Conservation (phyloP, 2,113 vertebrate species). For the Erpornis zantholeuca region DNA sequence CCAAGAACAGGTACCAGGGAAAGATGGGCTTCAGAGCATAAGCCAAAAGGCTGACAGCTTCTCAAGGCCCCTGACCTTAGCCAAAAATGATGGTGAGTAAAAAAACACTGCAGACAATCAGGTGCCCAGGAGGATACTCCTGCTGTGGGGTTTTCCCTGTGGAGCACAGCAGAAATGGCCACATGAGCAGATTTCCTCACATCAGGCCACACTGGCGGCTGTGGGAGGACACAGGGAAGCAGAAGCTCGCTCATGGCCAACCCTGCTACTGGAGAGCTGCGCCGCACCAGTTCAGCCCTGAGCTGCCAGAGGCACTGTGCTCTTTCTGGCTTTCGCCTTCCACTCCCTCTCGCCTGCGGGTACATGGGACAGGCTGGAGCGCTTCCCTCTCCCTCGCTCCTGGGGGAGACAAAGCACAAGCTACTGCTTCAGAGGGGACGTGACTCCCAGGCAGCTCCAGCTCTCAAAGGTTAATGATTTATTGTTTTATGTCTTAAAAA, state of each 20-base stretch:
- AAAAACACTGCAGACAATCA: not conserved
- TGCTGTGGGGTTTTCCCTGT: not conserved
- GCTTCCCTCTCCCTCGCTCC: not conserved
- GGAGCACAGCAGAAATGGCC: not conserved
- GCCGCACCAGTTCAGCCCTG: rapidly evolving
- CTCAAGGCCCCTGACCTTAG: not conserved
- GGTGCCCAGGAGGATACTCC: not conserved
- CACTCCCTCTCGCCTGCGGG: rapidly evolving
- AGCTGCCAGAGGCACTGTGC: not conserved
- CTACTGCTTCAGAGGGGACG: not conserved
- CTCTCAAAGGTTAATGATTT: not conserved
- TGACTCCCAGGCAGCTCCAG: not conserved
- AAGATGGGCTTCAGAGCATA: not conserved
- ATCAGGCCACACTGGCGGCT: not conserved
- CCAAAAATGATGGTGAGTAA: not conserved
- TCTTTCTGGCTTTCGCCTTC: not conserved
- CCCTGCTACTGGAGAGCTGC: not conserved
- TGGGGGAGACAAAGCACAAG: not conserved
- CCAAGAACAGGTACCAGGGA: rapidly evolving
- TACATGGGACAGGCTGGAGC: not conserved
- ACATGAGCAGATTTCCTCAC: rapidly evolving
- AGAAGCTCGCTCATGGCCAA: rapidly evolving
- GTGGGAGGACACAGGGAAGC: not conserved
- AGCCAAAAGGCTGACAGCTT: not conserved
- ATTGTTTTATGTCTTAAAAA: not conserved